Evolutionary conservation across 2,797 vertebrate species (phyloP), one percentile per base, ranked within the genome.

Genomic region (Ptychobarbus kaznakovi): DNA sequence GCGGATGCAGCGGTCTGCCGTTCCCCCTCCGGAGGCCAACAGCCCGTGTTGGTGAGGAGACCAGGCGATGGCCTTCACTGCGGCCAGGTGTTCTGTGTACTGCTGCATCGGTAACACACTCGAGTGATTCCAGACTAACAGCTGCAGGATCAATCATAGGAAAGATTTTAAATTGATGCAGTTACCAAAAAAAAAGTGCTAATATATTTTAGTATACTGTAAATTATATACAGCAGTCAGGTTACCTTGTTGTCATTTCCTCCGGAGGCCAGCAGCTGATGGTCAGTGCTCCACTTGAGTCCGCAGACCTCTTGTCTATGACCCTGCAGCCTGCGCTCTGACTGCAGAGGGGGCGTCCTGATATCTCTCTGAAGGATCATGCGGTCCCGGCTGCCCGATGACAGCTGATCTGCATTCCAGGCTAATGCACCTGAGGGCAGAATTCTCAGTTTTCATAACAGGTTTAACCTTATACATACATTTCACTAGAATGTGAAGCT

Each of bases 241-340:
- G 5, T 28, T 81, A 99, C 98, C 97, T 99, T 99, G 91, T 99
- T 99, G 91, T 99, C 98, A 0, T 99, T 99, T 83, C 98, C 98
- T 77, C 98, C 98, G 0, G 98, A 99, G n/a, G 98, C 98, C 1
- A 99, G 94, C 15, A 99, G 96, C 92, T 99, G 98, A 91, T 99
- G 98, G 94, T 99, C 98, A 0, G 98, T 99, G 91, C 98, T 99
- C 98, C 98, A 99, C 81, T 99, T 99, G 61, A 99, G 97, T 32
- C 98, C 98, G 0, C 98, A 99, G 66, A 99, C 98, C 92, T 99
- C 98, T 93, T 99, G 98, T 80, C 98, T 93, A 93, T 99, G 98
- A 49, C 98, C 98, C 91, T 99, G 98, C 28, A 99, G 96, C 81
- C 98, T 95, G n/a, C 98, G 97, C 90, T 99, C 98, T 0, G 98